Conservation (phyloP, 2,797 vertebrate genomes). For the Smutsia gigantea region DNA sequence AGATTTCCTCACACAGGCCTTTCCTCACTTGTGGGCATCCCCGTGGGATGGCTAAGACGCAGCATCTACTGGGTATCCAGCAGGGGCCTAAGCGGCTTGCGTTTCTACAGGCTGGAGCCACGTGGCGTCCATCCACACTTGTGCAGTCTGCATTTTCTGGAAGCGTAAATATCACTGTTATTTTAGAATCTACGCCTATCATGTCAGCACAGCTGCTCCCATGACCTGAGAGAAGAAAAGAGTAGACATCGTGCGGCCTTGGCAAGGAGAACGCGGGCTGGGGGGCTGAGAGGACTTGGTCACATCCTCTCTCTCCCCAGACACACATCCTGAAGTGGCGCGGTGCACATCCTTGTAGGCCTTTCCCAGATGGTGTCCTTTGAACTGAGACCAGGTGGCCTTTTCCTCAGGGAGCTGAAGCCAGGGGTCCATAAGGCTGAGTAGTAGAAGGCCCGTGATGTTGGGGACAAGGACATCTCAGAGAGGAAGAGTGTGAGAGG, state of each 20-base stretch:
- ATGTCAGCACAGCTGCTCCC: no score
- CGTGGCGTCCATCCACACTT: neutral
- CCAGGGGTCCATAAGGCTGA: neutral
- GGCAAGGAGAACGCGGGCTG: neutral
- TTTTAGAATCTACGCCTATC: neutral
- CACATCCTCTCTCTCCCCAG: neutral
- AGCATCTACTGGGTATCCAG: accelerated
- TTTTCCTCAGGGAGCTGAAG: neutral
- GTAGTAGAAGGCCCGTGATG: accelerated
- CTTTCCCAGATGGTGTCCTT: neutral
- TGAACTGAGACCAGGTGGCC: neutral
- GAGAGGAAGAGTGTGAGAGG: neutral
- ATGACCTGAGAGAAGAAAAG: neutral
- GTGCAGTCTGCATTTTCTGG: neutral
- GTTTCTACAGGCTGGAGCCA: neutral
- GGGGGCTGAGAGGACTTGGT: neutral
- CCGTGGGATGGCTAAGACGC: accelerated
- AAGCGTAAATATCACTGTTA: neutral
- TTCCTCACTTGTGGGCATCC: no score
- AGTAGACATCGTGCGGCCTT: neutral
- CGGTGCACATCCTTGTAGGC: neutral
- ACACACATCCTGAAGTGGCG: neutral
- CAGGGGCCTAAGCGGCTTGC: no score
- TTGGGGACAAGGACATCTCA: accelerated
- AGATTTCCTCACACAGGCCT: accelerated